Conservation (phyloP, 2,113 vertebrate species). For the Cairina moschata region DNA sequence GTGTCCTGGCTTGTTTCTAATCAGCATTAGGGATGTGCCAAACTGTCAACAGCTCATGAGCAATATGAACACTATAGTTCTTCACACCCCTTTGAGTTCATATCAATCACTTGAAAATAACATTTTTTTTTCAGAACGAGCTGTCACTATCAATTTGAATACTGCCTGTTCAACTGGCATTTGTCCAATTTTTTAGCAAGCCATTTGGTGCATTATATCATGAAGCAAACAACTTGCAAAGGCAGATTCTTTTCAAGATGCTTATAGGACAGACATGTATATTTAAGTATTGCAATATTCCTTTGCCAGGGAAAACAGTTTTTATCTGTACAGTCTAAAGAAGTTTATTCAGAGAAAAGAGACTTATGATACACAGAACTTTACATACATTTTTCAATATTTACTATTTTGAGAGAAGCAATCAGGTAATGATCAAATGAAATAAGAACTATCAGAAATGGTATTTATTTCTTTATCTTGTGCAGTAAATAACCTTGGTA, state of each 20-base stretch:
- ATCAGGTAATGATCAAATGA: neutral
- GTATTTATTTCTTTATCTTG: neutral
- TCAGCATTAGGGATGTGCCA: slow-evolving; percentile 76
- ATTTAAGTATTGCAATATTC: neutral
- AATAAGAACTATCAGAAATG: neutral
- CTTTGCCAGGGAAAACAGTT: neutral
- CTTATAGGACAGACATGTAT: slow-evolving; percentile 15
- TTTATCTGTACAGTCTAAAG: neutral
- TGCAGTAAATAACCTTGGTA: neutral
- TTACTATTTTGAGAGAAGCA: neutral
- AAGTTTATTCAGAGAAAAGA: neutral
- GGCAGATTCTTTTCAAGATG: slow-evolving; percentile 40
- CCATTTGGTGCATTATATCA: slow-evolving; percentile 72
- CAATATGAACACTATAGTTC: slow-evolving; percentile 61
- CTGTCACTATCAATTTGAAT: slow-evolving; percentile 81
- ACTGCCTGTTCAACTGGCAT: slow-evolving; percentile 74
- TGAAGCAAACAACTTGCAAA: slow-evolving; percentile 68
- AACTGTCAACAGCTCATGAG: slow-evolving; percentile 69
- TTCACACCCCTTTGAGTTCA: slow-evolving; percentile 80
- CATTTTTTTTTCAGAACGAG: slow-evolving; percentile 67
- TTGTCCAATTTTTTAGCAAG: slow-evolving; percentile 72
- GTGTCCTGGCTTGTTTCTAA: slow-evolving; percentile 71
- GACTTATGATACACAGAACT: neutral
- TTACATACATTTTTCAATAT: neutral
- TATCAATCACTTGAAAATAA: slow-evolving; percentile 82